A percentile compares a stretch with the other conserved stretches of the same genome.
These are phyloP conservation scores for Palythoa caribaeorum DNA, from an alignment of 92 coral and sea anemone species.

Conservation along the genomic window DNA sequence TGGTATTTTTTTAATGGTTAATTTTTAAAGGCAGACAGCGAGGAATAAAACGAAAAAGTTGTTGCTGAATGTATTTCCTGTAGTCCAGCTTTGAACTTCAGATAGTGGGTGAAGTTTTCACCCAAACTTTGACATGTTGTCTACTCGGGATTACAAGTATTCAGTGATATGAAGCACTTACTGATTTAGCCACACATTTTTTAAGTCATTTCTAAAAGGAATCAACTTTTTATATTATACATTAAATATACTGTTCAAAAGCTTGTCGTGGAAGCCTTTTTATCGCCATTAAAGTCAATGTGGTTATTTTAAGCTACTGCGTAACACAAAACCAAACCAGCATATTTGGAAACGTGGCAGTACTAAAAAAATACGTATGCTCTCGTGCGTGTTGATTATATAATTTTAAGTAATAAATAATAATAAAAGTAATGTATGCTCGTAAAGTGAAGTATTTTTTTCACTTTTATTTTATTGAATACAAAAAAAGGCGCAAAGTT, in stretches of 20 bases:
- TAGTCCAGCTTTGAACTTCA: background rate
- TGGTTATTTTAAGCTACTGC: background rate
- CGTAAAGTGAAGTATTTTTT: background rate
- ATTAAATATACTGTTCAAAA: background rate
- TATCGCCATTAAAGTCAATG: background rate
- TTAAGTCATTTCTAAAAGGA: too few relatives aligned
- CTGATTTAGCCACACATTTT: too few relatives aligned
- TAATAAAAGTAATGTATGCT: background rate
- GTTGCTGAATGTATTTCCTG: background rate
- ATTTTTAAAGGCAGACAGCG: conserved; percentile 4
- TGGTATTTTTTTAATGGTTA: background rate
- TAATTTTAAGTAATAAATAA: too few relatives aligned
- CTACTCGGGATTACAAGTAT: too few relatives aligned
- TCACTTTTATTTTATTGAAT: background rate
- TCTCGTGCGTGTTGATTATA: background rate
- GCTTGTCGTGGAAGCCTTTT: background rate
- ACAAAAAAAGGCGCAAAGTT: background rate
- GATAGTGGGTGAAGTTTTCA: too few relatives aligned
- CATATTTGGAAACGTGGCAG: background rate
- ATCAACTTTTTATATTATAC: background rate
- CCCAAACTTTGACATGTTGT: too few relatives aligned
- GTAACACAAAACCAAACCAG: background rate
- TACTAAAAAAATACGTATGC: background rate
- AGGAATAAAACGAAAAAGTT: background rate
- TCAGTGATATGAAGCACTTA: too few relatives aligned